These are phyloP conservation scores for Sebastes aleutianus DNA, from an alignment of 2,797 vertebrate species.

Conservation along the genomic window DNA sequence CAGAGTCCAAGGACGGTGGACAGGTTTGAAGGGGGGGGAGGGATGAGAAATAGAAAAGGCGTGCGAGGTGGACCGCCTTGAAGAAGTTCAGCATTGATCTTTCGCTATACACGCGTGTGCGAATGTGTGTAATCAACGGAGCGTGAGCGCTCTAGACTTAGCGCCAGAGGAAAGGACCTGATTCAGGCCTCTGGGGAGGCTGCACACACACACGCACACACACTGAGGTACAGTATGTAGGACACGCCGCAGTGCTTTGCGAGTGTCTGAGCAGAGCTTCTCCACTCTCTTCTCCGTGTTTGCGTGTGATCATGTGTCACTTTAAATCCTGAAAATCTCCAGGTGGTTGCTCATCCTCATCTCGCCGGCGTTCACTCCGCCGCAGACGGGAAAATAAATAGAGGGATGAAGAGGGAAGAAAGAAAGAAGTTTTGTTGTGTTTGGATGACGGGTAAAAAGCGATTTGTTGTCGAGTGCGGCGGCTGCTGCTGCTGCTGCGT, in stretches of 20 bases:
- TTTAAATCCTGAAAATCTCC: slow-evolving; percentile 42
- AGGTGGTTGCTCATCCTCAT: slow-evolving; percentile 32
- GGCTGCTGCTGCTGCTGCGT: background rate
- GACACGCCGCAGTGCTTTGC: slow-evolving; percentile 10
- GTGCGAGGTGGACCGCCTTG: slow-evolving; percentile 5
- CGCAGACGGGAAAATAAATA: background rate
- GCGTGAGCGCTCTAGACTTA: slow-evolving; percentile 33
- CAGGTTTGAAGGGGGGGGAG: background rate
- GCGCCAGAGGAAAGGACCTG: slow-evolving; percentile 45
- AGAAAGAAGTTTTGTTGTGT: slow-evolving; percentile 14
- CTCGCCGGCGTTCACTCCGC: background rate
- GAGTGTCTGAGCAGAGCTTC: background rate
- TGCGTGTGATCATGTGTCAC: slow-evolving; percentile 25
- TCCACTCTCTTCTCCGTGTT: background rate
- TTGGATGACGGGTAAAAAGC: slow-evolving; percentile 17
- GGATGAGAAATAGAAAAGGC: background rate
- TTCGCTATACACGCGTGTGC: background rate
- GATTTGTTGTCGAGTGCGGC: slow-evolving; percentile 9
- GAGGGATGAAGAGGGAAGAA: slow-evolving; percentile 5
- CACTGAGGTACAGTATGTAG: slow-evolving; percentile 34
- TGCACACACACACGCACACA: slow-evolving; percentile 15
- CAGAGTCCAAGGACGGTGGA: slow-evolving; percentile 37
- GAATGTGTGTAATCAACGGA: slow-evolving; percentile 33
- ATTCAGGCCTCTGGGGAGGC: slow-evolving; percentile 54
- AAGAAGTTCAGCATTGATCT: slow-evolving; percentile 47